These are phyloP conservation scores for Hemichromis elongatus DNA, from an alignment of 2,113 vertebrate species.

Conservation along the genomic window DNA sequence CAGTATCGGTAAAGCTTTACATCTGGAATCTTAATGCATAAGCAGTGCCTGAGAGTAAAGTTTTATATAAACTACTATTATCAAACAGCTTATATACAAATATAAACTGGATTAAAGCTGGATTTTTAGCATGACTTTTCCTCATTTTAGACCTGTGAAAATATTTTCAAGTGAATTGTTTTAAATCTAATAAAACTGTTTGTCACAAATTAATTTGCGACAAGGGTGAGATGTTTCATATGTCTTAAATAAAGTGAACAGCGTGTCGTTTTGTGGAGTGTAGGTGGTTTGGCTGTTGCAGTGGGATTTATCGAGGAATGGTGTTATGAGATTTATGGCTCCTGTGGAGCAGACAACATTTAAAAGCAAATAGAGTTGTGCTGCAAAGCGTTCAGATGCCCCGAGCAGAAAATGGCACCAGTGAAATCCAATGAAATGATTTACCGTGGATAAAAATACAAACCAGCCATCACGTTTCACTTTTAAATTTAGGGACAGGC, in stretches of 20 bases:
- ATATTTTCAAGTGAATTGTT: neutral
- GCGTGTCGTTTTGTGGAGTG: neutral
- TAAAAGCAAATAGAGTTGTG: neutral
- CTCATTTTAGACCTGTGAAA: neutral
- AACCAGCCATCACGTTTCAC: neutral
- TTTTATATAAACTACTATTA: neutral
- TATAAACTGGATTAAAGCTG: neutral
- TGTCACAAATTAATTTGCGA: neutral
- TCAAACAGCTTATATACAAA: neutral
- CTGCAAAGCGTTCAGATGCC: neutral
- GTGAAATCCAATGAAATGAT: neutral
- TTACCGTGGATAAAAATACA: neutral
- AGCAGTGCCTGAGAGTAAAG: neutral
- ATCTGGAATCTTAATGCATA: neutral
- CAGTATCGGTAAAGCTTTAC: neutral
- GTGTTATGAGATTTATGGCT: neutral
- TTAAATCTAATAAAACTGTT: neutral
- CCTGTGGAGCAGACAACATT: conserved; percentile 10
- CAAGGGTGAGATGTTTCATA: neutral
- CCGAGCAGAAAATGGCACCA: neutral
- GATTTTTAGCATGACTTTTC: neutral
- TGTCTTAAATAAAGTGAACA: neutral
- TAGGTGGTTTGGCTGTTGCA: neutral
- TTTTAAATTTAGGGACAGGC: neutral
- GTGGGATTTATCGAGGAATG: neutral